These are phyloP conservation scores for Centropristis striata DNA, from an alignment of 2,113 vertebrate species.

Conservation along the genomic window DNA sequence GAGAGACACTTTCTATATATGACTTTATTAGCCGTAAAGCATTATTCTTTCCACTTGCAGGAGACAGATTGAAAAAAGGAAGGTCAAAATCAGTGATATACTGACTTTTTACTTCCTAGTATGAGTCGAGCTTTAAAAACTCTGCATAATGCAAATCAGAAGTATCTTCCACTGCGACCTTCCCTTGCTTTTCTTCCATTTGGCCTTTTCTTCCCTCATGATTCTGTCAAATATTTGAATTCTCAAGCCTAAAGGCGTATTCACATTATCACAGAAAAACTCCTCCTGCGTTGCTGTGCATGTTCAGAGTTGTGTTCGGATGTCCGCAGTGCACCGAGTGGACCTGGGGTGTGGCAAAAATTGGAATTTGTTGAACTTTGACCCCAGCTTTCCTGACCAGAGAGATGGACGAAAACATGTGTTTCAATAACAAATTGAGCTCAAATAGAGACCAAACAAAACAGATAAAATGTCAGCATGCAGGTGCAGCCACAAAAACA, in stretches of 20 bases:
- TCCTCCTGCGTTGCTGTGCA: not conserved
- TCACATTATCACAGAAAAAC: not conserved
- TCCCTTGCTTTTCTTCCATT: not conserved
- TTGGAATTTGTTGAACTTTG: not conserved
- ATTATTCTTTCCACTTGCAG: not conserved
- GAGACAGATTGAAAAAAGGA: not conserved
- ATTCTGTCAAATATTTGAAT: not conserved
- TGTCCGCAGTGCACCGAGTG: not conserved
- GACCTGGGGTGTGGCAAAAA: not conserved
- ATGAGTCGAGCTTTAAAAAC: not conserved
- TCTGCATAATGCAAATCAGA: not conserved
- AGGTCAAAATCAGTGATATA: not conserved
- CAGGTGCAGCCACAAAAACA: not conserved
- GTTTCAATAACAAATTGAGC: not conserved
- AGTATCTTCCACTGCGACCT: slow-evolving; percentile 1
- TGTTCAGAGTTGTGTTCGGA: not conserved
- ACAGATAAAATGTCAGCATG: not conserved
- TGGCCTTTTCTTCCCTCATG: not conserved
- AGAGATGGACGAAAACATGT: not conserved
- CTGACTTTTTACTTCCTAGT: not conserved
- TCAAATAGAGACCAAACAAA: not conserved
- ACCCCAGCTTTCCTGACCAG: not conserved
- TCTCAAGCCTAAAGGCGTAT: not conserved
- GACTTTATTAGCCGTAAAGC: not conserved
- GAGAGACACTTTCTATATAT: not conserved